phyloP scores from a whole-genome alignment of 2,797 vertebrate genomes.

The Malurus leucopterus region DNA sequence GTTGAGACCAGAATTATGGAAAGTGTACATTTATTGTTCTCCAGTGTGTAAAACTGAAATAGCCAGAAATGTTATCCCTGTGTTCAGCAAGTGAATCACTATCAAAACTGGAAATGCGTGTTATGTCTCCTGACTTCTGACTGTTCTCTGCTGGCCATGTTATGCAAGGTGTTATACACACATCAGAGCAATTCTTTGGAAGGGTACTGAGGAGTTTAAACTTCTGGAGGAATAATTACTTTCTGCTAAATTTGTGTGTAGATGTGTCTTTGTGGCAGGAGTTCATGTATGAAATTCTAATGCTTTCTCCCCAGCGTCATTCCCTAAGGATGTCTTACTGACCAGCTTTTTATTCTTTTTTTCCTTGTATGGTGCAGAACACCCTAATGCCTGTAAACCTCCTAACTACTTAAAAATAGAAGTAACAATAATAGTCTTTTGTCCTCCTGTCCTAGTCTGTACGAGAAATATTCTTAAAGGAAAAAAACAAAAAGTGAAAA shows the following conservation, averaged over 20 bases:
- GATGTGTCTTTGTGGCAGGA: background rate
- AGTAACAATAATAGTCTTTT: slow-evolving; percentile 26
- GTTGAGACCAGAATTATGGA: background rate
- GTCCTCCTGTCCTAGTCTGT: background rate
- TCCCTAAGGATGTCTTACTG: background rate
- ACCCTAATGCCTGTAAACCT: slow-evolving; percentile 31
- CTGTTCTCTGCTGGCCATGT: background rate
- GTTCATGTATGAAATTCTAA: background rate
- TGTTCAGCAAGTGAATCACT: fast-evolving
- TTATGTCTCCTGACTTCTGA: background rate
- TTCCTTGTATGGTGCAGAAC: slow-evolving; percentile 47
- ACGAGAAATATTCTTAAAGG: slow-evolving; percentile 4
- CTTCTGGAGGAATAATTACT: background rate
- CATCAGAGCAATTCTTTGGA: background rate
- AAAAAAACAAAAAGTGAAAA: background rate
- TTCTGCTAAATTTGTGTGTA: background rate
- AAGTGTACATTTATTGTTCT: background rate
- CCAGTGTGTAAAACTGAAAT: background rate
- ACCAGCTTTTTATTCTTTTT: slow-evolving; percentile 16
- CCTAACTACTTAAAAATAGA: slow-evolving; percentile 51
- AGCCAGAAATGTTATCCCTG: background rate
- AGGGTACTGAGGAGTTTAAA: background rate
- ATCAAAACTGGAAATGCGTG: background rate
- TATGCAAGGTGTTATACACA: background rate
- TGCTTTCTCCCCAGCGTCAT: background rate